phyloP scores from a whole-genome alignment of 2,888 invertebrate genomes.

The Yponomeuta sedellus region DNA sequence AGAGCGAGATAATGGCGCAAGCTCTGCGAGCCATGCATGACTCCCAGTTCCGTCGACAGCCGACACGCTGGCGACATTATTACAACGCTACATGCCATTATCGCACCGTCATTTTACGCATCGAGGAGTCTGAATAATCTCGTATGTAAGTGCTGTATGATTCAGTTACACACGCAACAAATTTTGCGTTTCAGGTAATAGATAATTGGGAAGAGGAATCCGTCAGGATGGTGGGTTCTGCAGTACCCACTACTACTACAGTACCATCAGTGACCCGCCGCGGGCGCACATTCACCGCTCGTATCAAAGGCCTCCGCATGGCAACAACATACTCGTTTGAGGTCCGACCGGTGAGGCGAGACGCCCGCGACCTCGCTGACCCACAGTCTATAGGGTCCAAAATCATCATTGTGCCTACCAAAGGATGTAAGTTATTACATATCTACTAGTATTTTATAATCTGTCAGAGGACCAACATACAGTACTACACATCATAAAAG shows the following conservation, averaged over 20 bases:
- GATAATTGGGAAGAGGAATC: constrained; percentile 52
- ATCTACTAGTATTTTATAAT: background rate
- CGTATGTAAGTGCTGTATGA: background rate
- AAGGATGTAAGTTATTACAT: constrained; percentile 82
- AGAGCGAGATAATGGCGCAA: constrained; percentile 11
- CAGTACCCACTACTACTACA: constrained; percentile 35
- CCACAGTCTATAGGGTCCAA: constrained; percentile 78
- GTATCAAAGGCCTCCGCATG: constrained; percentile 84
- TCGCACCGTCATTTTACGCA: constrained; percentile 16
- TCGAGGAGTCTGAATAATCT: constrained; percentile 3
- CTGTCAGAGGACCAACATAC: background rate
- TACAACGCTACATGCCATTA: constrained; percentile 11
- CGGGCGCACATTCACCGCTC: constrained; percentile 70
- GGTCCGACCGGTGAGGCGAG: constrained; percentile 78
- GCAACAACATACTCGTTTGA: constrained; percentile 89
- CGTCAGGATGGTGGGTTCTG: constrained; percentile 29
- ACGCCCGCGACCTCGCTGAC: constrained; percentile 67
- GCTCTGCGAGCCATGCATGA: constrained; percentile 11
- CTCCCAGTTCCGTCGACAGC: constrained; percentile 10
- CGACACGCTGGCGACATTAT: constrained; percentile 10
- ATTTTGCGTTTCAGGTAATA: constrained; percentile 40
- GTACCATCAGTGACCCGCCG: constrained; percentile 32
- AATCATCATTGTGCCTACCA: constrained; percentile 86
- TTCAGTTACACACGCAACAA: background rate
- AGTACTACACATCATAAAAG: no score